A percentile compares a stretch with the other conserved stretches of the same genome.
Conservation (phyloP, 2,888 invertebrate genomes). For the Sarcophaga carnaria region DNA sequence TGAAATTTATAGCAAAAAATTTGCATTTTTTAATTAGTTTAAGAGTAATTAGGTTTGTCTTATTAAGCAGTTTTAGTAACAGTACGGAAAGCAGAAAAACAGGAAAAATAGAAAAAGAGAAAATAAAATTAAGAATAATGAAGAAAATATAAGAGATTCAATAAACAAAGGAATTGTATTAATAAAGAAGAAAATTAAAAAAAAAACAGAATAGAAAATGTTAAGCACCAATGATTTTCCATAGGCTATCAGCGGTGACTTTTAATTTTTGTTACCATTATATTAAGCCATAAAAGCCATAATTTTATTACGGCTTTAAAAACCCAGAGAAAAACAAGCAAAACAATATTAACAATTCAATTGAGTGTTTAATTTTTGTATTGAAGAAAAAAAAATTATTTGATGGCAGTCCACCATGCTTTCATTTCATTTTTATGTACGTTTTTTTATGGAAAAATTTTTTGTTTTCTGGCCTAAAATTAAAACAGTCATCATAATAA, state of each 20-base stretch:
- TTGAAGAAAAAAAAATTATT: neutral
- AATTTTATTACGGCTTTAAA: neutral
- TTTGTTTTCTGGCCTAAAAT: neutral
- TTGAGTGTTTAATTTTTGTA: neutral
- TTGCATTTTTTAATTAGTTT: slow-evolving; percentile 66
- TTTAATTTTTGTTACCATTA: neutral
- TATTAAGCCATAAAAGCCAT: neutral
- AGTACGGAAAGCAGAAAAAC: neutral
- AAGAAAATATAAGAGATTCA: neutral
- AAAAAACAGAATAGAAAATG: too few species aligned
- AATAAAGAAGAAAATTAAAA: too few species aligned
- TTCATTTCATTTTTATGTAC: neutral
- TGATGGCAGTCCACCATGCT: neutral
- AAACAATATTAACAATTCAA: neutral
- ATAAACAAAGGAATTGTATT: neutral
- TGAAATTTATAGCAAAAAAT: slow-evolving; percentile 29
- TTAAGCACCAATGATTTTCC: too few species aligned
- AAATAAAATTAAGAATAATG: neutral
- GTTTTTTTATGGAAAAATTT: neutral
- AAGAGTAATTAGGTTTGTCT: slow-evolving; percentile 23
- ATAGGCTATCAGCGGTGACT: neutral
- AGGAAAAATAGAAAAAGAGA: neutral
- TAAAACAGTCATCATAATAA: slow-evolving; percentile 46
- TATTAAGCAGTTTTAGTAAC: slow-evolving; percentile 21
- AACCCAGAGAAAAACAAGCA: neutral